phyloP scores from a whole-genome alignment of 2,888 invertebrate species.

The Antitype chi region DNA sequence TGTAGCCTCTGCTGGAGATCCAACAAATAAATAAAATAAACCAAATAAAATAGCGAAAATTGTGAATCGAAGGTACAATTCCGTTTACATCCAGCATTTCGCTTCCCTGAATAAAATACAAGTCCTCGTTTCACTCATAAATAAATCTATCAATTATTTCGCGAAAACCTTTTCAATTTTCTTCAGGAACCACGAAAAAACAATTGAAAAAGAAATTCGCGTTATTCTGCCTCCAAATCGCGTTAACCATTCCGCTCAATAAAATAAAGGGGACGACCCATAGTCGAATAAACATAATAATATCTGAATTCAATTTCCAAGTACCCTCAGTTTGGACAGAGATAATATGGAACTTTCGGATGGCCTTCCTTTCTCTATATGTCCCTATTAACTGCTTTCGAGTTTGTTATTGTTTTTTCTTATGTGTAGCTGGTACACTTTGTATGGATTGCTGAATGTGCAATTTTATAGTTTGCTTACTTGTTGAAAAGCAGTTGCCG shows the following conservation, averaged over 20 bases:
- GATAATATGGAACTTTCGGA: constrained; percentile 71
- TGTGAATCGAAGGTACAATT: background rate
- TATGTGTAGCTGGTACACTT: background rate
- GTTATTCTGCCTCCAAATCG: constrained; percentile 57
- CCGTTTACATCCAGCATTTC: constrained; percentile 17
- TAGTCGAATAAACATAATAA: constrained; percentile 76
- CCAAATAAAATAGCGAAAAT: background rate
- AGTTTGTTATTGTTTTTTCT: constrained; percentile 41
- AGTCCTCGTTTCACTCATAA: constrained; percentile 43
- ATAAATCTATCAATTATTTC: constrained; percentile 57
- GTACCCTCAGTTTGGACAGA: constrained; percentile 62
- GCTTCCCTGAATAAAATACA: constrained; percentile 34
- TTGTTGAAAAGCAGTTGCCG: no score
- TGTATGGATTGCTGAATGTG: background rate
- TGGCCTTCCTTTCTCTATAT: constrained; percentile 52
- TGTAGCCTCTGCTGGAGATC: no score
- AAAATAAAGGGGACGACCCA: constrained; percentile 72
- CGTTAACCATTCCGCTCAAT: constrained; percentile 69
- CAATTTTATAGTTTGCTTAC: background rate
- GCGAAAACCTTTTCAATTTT: constrained; percentile 43
- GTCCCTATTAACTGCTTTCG: constrained; percentile 50
- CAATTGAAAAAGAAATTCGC: constrained; percentile 57
- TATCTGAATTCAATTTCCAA: constrained; percentile 77
- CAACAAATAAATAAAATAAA: background rate
- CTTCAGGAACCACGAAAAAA: constrained; percentile 43